A percentile compares a stretch with the other conserved stretches of the same genome.
Evolutionary conservation across 2,797 vertebrate genomes (phyloP).

Genomic region (Sebastes hubbsi): DNA sequence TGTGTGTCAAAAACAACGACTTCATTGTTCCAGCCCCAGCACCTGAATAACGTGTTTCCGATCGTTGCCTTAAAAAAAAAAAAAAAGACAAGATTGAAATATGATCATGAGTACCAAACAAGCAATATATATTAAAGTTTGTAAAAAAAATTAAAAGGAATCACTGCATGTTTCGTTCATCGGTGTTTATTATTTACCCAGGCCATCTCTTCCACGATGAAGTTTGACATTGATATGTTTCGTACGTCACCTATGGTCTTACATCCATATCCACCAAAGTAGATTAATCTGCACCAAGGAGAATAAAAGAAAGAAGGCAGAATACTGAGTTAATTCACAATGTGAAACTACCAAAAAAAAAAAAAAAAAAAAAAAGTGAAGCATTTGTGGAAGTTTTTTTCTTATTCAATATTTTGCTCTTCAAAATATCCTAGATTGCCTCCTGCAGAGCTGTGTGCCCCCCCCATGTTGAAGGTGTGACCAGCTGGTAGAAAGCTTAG

Average conservation of each 20-base stretch:
- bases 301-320: too few species aligned
- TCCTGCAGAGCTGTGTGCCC: neutral
- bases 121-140: neutral
- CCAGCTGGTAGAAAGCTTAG: neutral
- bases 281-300: slow-evolving; percentile 85
- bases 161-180: neutral
- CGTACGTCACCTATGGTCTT: slow-evolving; percentile 88
- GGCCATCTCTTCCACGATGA: slow-evolving; percentile 91
- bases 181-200: slow-evolving; percentile 80
- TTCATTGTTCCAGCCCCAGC: slow-evolving; percentile 97
- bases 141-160: neutral
- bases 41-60: slow-evolving; percentile 73
- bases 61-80: slow-evolving; percentile 60
- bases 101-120: neutral
- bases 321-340: neutral
- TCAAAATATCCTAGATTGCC: too few species aligned
- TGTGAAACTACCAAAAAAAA: neutral
- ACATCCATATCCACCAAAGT: slow-evolving; percentile 96
- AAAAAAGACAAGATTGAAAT: neutral
- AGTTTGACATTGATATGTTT: slow-evolving; percentile 77
- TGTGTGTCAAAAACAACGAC: slow-evolving; percentile 89
- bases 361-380: neutral
- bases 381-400: neutral
- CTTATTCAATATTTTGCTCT: too few species aligned
- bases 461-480: neutral